These are phyloP conservation scores for Drosophila leontia DNA, from an alignment of 1,140 invertebrate species.

Conservation along the genomic window DNA sequence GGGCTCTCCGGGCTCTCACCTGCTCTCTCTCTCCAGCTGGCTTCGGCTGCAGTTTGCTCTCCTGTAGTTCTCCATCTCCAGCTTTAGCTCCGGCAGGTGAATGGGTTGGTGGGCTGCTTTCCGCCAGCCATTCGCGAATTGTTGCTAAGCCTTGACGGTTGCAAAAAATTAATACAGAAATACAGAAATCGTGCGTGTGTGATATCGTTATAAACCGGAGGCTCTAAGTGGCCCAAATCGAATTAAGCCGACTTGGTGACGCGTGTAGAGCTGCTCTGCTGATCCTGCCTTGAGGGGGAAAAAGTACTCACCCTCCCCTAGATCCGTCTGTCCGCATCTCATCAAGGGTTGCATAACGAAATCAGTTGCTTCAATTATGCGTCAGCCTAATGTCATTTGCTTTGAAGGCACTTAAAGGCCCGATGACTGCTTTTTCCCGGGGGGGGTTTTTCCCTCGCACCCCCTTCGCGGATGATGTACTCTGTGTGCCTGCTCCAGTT, in stretches of 20 bases:
- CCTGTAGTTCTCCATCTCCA: slow-evolving; percentile 20
- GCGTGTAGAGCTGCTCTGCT: slow-evolving; percentile 49
- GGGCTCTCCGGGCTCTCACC: slow-evolving; percentile 40
- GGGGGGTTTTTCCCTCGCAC: not conserved
- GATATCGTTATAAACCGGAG: slow-evolving; percentile 37
- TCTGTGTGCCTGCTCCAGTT: slow-evolving; percentile 34
- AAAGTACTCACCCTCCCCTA: not conserved
- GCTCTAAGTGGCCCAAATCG: slow-evolving; percentile 39
- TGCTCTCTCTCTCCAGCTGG: slow-evolving; percentile 6
- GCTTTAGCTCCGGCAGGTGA: slow-evolving; percentile 44
- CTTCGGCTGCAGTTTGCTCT: slow-evolving; percentile 11
- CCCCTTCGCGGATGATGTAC: not conserved
- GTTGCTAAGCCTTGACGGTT: slow-evolving; percentile 76
- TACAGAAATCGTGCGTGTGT: slow-evolving; percentile 21
- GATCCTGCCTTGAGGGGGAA: slow-evolving; percentile 30
- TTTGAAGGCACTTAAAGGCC: slow-evolving; percentile 50
- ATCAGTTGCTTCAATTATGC: slow-evolving; percentile 66
- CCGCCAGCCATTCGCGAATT: slow-evolving; percentile 68
- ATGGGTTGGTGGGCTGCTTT: slow-evolving; percentile 2
- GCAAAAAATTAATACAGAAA: slow-evolving; percentile 30
- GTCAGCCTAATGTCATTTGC: slow-evolving; percentile 71
- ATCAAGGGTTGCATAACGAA: slow-evolving; percentile 61
- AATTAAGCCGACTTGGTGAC: slow-evolving; percentile 38
- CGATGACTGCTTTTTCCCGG: slow-evolving; percentile 13
- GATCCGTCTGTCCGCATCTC: slow-evolving; percentile 24